Evolutionary conservation across 2,797 vertebrate genomes (phyloP).

Genomic region (Sitta carolinensis): DNA sequence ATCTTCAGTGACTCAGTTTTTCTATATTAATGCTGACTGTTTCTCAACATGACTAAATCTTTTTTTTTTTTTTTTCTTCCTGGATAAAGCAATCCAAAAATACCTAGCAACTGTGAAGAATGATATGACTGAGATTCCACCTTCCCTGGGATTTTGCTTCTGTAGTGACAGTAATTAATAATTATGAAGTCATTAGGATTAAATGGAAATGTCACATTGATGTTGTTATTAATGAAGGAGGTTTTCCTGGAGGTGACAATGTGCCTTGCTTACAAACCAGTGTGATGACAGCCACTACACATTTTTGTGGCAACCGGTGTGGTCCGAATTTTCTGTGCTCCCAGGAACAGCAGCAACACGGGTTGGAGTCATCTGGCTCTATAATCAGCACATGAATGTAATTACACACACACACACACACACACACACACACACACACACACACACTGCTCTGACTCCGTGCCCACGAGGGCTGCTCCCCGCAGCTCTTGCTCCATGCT

Average conservation of each 20-base stretch:
- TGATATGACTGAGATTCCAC: not conserved
- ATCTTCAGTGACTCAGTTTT: not conserved
- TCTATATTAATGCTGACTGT: not conserved
- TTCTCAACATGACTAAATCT: not conserved
- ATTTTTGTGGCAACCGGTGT: not conserved
- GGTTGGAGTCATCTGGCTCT: slow-evolving; percentile 42
- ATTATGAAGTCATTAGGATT: slow-evolving; percentile 35
- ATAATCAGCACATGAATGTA: not conserved
- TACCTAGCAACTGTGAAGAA: slow-evolving; percentile 1
- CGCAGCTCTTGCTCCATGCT: rapidly evolving
- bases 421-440: not conserved
- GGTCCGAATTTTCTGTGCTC: slow-evolving; percentile 16
- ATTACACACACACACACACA: not conserved
- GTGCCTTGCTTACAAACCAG: slow-evolving; percentile 8
- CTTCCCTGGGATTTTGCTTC: slow-evolving; percentile 30
- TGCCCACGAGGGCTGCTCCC: not conserved
- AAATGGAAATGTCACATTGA: slow-evolving; percentile 48
- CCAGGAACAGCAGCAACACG: slow-evolving; percentile 52
- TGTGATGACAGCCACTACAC: not conserved
- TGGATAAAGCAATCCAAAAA: not conserved
- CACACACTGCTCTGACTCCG: not conserved
- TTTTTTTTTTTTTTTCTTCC: not conserved
- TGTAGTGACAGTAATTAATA: slow-evolving; percentile 50
- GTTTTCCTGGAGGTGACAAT: slow-evolving; percentile 34
- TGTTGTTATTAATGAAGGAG: slow-evolving; percentile 22